Evolutionary conservation across 37 sponge, comb jelly and placozoan species (phyloP).

Genomic region (Ephydatia muelleri): DNA sequence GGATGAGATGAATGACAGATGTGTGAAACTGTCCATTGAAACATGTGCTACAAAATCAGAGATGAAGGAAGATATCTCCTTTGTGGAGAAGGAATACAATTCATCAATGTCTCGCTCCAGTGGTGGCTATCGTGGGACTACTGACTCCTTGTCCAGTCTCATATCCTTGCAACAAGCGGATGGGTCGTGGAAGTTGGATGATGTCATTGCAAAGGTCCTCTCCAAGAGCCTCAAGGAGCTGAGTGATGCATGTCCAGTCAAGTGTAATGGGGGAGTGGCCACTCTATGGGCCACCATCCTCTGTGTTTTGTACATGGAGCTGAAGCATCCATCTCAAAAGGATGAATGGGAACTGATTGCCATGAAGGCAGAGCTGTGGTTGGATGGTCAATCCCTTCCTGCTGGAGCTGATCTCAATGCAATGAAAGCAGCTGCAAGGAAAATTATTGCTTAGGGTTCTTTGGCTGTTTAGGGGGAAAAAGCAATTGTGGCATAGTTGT

Average conservation of each 20-base stretch:
- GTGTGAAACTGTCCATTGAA: too few relatives aligned
- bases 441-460: too few relatives aligned
- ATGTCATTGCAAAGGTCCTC: constrained; percentile 6
- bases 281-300: constrained; percentile 67
- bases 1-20: too few relatives aligned
- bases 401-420: neutral
- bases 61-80: neutral
- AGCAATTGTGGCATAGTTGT: too few relatives aligned
- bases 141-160: constrained; percentile 12
- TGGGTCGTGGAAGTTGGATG: constrained; percentile 54
- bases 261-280: constrained; percentile 25
- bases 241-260: constrained; percentile 36
- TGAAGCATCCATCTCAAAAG: constrained; percentile 18
- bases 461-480: too few relatives aligned
- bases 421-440: constrained; percentile 9
- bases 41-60: too few relatives aligned
- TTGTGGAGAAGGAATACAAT: neutral
- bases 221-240: constrained; percentile 26
- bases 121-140: neutral
- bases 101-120: neutral
- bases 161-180: constrained; percentile 45
- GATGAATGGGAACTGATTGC: constrained; percentile 74
- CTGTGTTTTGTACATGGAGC: constrained; percentile 7
- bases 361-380: constrained; percentile 71
- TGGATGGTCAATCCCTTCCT: constrained; percentile 46